A percentile compares a stretch with the other conserved stretches of the same genome.
Evolutionary conservation across 92 coral and sea anemone genomes (phyloP).

Genomic region (Phymanthus crucifer): DNA sequence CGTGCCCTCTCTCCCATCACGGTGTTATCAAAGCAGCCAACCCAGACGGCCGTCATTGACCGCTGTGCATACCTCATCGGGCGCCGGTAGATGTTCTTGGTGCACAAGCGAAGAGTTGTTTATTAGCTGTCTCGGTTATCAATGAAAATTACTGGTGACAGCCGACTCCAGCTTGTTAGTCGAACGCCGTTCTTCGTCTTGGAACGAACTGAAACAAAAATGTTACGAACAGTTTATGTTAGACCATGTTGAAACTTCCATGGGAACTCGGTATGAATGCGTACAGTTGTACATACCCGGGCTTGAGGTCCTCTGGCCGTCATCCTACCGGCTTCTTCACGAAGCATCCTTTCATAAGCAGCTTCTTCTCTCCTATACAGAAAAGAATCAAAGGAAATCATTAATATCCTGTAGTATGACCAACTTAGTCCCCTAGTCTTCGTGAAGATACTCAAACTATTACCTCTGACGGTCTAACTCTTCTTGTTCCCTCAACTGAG

Average conservation of each 20-base stretch:
- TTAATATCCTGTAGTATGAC: not conserved
- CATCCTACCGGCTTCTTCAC: constrained; percentile 81
- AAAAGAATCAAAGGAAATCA: not conserved
- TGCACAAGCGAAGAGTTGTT: not conserved
- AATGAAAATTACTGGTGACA: too few species aligned
- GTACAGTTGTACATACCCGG: constrained; percentile 74
- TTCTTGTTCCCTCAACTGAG: constrained; percentile 69
- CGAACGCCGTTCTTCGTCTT: constrained; percentile 91
- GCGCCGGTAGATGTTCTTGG: not conserved
- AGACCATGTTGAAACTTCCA: not conserved
- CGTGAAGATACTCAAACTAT: not conserved
- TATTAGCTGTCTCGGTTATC: too few species aligned
- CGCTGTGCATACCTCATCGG: not conserved
- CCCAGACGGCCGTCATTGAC: too few species aligned
- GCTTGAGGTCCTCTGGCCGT: constrained; percentile 87
- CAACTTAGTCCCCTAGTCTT: not conserved
- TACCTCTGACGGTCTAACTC: constrained; percentile 84
- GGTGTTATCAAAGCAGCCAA: too few species aligned
- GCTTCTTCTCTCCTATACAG: constrained; percentile 69
- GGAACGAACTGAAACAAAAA: constrained; percentile 79
- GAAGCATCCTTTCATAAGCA: constrained; percentile 75
- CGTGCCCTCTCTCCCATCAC: too few species aligned
- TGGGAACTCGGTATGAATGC: too few species aligned
- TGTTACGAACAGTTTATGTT: not conserved
- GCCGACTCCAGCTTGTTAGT: constrained; percentile 22